Conservation (phyloP, 2,113 vertebrate species). For the Tachycineta bicolor region DNA sequence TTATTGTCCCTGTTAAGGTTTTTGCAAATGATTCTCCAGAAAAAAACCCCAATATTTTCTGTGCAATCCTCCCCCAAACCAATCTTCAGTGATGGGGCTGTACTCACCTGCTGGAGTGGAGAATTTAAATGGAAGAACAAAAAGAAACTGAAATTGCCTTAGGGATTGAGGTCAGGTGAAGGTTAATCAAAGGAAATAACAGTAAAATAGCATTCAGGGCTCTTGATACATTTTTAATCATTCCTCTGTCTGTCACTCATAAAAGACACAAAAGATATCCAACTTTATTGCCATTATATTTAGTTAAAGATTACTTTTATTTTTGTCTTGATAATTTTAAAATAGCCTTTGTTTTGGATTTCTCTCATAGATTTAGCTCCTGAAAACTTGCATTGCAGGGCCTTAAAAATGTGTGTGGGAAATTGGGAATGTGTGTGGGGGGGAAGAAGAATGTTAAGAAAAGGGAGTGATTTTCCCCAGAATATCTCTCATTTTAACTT, state of each 20-base stretch:
- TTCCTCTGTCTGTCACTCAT: conserved; percentile 11
- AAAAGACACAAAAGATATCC: conserved; percentile 9
- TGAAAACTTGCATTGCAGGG: background rate
- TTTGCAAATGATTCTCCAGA: background rate
- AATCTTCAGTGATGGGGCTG: background rate
- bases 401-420: conserved; percentile 45
- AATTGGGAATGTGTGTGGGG: conserved; percentile 22
- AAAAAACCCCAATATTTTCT: background rate
- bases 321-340: conserved; percentile 29
- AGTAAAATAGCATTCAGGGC: conserved; percentile 73
- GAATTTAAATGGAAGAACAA: conserved; percentile 71
- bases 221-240: conserved; percentile 76
- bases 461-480: conserved; percentile 51
- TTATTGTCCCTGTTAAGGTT: background rate
- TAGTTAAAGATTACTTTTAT: background rate
- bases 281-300: background rate
- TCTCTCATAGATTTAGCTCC: background rate
- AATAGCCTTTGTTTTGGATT: background rate
- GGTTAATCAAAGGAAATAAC: conserved; percentile 84
- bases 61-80: background rate
- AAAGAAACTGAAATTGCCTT: conserved; percentile 70
- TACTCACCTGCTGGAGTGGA: conserved; percentile 46
- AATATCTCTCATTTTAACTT: conserved; percentile 40
- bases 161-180: conserved; percentile 74
- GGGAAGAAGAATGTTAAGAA: conserved; percentile 49